Conservation (phyloP, 2,113 vertebrate genomes). For the Alethe diademata region DNA sequence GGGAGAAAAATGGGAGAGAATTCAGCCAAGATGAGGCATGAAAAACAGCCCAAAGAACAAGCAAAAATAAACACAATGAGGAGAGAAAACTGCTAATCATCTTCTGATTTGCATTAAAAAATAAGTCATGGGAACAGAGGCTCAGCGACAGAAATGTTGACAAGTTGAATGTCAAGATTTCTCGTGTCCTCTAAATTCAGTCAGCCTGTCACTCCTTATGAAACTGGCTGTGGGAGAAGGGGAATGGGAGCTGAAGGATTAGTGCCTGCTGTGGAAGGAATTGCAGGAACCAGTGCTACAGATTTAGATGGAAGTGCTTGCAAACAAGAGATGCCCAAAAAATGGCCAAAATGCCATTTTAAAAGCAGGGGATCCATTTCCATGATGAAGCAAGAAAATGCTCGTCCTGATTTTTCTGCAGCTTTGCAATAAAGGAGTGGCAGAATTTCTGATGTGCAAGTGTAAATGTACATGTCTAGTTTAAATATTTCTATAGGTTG, state of each 20-base stretch:
- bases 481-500: not conserved
- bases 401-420: not conserved
- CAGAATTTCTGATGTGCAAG: not conserved
- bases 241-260: not conserved
- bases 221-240: not conserved
- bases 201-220: not conserved
- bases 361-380: not conserved
- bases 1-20: slow-evolving; percentile 15
- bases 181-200: not conserved
- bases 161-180: slow-evolving; percentile 49
- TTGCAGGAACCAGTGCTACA: not conserved
- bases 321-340: not conserved
- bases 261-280: not conserved
- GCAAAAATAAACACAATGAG: slow-evolving; percentile 25
- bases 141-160: not conserved
- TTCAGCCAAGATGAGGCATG: slow-evolving; percentile 7
- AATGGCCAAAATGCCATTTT: not conserved
- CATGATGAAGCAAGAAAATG: not conserved
- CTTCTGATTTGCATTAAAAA: slow-evolving; percentile 55
- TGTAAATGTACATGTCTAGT: not conserved
- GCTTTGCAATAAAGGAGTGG: not conserved
- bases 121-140: not conserved
- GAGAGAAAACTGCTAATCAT: slow-evolving; percentile 20
- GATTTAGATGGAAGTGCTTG: not conserved
- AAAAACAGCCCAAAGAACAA: slow-evolving; percentile 30